Evolutionary conservation across 2,113 vertebrate genomes (phyloP).

Genomic region (Tragulus kanchil): DNA sequence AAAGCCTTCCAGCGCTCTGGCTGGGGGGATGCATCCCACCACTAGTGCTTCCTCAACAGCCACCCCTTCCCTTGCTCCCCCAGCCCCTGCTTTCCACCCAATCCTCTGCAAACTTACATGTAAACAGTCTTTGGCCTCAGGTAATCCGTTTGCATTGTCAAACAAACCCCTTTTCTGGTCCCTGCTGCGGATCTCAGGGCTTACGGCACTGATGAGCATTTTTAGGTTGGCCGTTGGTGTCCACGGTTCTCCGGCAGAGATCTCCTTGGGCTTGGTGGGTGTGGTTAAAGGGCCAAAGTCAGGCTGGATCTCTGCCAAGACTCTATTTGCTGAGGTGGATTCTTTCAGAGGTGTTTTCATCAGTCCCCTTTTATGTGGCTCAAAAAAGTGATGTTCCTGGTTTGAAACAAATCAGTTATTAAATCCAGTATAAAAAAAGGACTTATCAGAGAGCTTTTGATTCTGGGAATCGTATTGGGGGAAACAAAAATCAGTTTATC

Average conservation of each 20-base stretch:
- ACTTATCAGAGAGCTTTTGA: conserved; percentile 15
- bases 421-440: conserved; percentile 25
- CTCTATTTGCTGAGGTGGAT: conserved; percentile 70
- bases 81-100: neutral
- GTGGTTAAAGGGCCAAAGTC: conserved; percentile 91
- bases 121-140: conserved; percentile 85
- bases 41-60: neutral
- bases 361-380: conserved; percentile 77
- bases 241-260: conserved; percentile 92
- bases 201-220: conserved; percentile 97
- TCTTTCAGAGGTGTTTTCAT: conserved; percentile 88
- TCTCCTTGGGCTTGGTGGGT: conserved; percentile 92
- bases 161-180: conserved; percentile 90
- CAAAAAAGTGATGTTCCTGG: conserved; percentile 90
- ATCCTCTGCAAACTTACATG: conserved; percentile 87
- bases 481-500: conserved; percentile 8
- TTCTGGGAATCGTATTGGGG: neutral
- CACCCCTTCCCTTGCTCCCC: neutral
- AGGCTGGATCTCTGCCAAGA: conserved; percentile 81
- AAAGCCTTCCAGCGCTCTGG: neutral
- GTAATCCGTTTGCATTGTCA: conserved; percentile 82
- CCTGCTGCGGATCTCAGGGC: conserved; percentile 96
- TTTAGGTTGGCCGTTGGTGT: conserved; percentile 98
- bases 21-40: neutral
- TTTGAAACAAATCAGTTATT: conserved; percentile 62